Conservation (phyloP, 2,113 vertebrate species). For the Argyrosomus japonicus region DNA sequence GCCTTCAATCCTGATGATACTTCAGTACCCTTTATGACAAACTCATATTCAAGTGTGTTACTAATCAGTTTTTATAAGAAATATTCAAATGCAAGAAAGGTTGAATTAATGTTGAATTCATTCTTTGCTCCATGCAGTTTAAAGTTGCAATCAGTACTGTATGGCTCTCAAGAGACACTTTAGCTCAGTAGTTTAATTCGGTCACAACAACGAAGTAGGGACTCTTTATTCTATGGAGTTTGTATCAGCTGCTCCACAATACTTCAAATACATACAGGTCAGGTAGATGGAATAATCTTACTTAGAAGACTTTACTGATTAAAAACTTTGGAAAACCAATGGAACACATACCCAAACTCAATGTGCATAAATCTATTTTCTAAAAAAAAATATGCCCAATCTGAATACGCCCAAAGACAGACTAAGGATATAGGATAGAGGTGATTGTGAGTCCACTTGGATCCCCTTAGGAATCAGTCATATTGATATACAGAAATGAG, state of each 20-base stretch:
- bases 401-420: neutral
- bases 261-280: neutral
- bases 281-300: neutral
- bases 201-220: neutral
- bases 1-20: neutral
- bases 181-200: neutral
- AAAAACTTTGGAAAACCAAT: neutral
- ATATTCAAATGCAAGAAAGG: neutral
- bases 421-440: neutral
- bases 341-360: neutral
- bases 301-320: neutral
- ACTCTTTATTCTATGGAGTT: neutral
- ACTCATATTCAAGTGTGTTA: constrained; percentile 17
- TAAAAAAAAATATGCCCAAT: neutral
- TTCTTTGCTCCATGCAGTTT: constrained; percentile 28
- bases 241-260: neutral
- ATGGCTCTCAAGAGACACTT: neutral
- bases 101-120: neutral
- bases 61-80: constrained; percentile 14
- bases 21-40: constrained; percentile 36
- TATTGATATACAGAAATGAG: neutral
- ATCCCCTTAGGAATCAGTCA: neutral
- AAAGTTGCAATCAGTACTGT: constrained; percentile 44
- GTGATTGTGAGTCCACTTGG: neutral
- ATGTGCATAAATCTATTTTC: neutral